Evolutionary conservation across 1,140 invertebrate species (phyloP).

Genomic region (Eufriesea mexicana): DNA sequence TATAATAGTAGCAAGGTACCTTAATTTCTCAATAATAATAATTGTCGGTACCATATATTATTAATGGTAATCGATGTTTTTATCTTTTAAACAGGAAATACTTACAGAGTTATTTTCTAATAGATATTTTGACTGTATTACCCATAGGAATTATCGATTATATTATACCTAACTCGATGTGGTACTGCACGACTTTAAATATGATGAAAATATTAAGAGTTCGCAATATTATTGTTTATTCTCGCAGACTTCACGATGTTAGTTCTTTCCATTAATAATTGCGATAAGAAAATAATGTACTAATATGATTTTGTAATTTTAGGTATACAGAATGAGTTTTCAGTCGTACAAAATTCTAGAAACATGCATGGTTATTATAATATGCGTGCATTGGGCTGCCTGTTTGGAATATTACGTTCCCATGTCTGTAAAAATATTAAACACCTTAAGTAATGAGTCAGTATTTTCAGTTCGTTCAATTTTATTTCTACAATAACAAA

Average conservation of each 20-base stretch:
- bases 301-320: constrained; percentile 1
- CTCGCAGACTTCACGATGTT: constrained; percentile 67
- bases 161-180: constrained; percentile 26
- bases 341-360: constrained; percentile 69
- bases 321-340: constrained; percentile 71
- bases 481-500: neutral
- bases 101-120: constrained; percentile 67
- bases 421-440: constrained; percentile 32
- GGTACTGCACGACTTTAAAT: constrained; percentile 66
- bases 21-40: neutral
- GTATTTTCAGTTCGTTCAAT: neutral
- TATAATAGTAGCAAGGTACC: constrained; percentile 68
- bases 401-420: constrained; percentile 77
- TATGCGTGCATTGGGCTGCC: constrained; percentile 74
- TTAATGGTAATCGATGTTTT: neutral
- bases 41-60: neutral
- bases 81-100: constrained; percentile 68
- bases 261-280: constrained; percentile 13
- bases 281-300: neutral
- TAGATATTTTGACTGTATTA: constrained; percentile 68
- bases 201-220: constrained; percentile 74
- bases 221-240: constrained; percentile 67
- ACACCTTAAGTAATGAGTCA: constrained; percentile 14
- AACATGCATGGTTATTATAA: constrained; percentile 60
- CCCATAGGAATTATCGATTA: constrained; percentile 68